phyloP scores from a whole-genome alignment of 2,797 vertebrate genomes.

The Eulemur rubriventer region DNA sequence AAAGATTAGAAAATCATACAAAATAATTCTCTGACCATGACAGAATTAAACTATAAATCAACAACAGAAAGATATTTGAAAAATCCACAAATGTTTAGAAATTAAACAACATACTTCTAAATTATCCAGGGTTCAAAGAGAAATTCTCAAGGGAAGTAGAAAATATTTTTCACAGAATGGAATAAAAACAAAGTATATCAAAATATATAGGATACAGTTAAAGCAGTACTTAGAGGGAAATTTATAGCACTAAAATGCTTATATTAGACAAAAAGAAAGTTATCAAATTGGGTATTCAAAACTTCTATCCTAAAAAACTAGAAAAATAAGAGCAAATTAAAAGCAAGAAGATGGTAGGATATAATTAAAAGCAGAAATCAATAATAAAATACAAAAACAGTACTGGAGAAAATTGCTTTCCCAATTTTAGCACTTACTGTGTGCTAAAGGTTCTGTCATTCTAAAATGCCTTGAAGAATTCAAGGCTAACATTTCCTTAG shows the following conservation, averaged over 20 bases:
- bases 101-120: background rate
- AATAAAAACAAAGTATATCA: conserved; percentile 7
- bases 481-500: background rate
- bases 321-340: conserved; percentile 24
- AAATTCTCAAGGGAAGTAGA: background rate
- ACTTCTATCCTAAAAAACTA: background rate
- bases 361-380: conserved; percentile 6
- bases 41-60: background rate
- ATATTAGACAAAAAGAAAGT: background rate
- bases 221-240: background rate
- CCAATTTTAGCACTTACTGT: background rate
- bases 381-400: background rate
- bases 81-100: background rate
- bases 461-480: background rate
- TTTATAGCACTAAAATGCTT: background rate
- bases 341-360: background rate
- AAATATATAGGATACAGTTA: background rate
- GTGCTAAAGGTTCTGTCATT: background rate
- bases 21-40: background rate
- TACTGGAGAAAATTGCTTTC: background rate
- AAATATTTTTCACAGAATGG: background rate
- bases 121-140: background rate
- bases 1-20: background rate
- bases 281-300: background rate
- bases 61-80: background rate